Evolutionary conservation across 2,113 vertebrate species (phyloP).

Genomic region (Murina feae): DNA sequence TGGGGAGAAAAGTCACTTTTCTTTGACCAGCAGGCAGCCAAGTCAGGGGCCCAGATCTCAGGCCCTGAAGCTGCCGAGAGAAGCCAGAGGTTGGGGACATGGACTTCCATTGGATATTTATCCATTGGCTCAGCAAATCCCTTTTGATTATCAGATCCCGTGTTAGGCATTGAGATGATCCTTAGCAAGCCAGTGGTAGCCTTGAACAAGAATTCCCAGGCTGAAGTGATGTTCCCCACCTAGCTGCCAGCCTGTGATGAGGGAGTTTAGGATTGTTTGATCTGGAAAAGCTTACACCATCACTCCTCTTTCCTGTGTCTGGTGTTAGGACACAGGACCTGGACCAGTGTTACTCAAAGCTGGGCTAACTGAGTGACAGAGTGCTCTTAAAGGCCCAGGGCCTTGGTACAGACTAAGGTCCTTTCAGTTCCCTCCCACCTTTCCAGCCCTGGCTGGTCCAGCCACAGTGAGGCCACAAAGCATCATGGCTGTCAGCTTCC

Average conservation of each 20-base stretch:
- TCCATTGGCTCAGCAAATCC: neutral
- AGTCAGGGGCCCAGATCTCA: neutral
- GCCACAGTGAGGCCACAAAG: neutral
- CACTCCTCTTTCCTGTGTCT: too few species aligned
- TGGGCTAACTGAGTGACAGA: too few species aligned
- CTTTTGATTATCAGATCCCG: neutral
- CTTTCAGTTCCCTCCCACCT: neutral
- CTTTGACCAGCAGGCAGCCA: neutral
- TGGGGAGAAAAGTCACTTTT: neutral
- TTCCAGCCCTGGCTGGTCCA: neutral
- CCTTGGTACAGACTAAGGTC: neutral
- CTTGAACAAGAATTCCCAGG: neutral
- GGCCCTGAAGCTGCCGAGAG: neutral
- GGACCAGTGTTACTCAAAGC: neutral
- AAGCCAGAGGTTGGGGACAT: neutral
- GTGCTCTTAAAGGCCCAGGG: neutral
- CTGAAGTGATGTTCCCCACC: accelerated
- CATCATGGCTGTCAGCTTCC: neutral
- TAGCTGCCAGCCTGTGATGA: accelerated
- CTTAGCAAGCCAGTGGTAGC: neutral
- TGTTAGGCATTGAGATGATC: too few species aligned
- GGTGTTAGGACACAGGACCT: neutral
- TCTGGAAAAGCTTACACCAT: neutral
- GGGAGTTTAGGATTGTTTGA: too few species aligned
- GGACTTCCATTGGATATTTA: neutral